Evolutionary conservation across 1,140 invertebrate species (phyloP), one percentile per base, ranked within the genome.

Genomic region (Acarapis woodi): DNA sequence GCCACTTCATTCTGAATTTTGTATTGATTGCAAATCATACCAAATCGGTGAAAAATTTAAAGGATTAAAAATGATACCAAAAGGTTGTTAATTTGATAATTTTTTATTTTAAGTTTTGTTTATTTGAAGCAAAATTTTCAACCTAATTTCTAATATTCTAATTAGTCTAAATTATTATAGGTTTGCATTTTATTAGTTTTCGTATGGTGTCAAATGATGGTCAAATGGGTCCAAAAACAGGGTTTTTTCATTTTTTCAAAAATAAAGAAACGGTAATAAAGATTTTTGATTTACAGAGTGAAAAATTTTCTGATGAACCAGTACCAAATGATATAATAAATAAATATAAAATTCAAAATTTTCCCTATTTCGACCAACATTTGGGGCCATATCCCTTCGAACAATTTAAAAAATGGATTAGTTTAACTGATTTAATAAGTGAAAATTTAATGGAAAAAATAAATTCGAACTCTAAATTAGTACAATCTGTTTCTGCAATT

Each of bases 51-150:
- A 74, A 41, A 76, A 76, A 52, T 97, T 96, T 55, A 67, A 72
- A 42, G 90, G 88, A 12, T 65, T 97, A 25, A 97, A 96, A 66
- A 90, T 97, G 83, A 94, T 97, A 44, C 88, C 88, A 2, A 79
- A 82, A 12, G 25, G 25, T 28, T 28, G 25, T 14, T n/a, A n/a
- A n/a, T n/a, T n/a, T n/a, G n/a, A n/a, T n/a, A n/a, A n/a, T n/a
- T n/a, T n/a, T n/a, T n/a, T n/a, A n/a, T n/a, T n/a, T n/a, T n/a
- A n/a, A n/a, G n/a, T n/a, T n/a, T n/a, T n/a, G n/a, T n/a, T n/a
- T n/a, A n/a, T n/a, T n/a, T n/a, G n/a, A n/a, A n/a, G n/a, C n/a
- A n/a, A n/a, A n/a, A n/a, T n/a, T n/a, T n/a, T n/a, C n/a, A n/a
- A n/a, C n/a, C n/a, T n/a, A n/a, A n/a, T n/a, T n/a, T n/a, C n/a